These are phyloP conservation scores for Eupithecia subumbrata DNA, from an alignment of 2,888 invertebrate species.

Conservation along the genomic window DNA sequence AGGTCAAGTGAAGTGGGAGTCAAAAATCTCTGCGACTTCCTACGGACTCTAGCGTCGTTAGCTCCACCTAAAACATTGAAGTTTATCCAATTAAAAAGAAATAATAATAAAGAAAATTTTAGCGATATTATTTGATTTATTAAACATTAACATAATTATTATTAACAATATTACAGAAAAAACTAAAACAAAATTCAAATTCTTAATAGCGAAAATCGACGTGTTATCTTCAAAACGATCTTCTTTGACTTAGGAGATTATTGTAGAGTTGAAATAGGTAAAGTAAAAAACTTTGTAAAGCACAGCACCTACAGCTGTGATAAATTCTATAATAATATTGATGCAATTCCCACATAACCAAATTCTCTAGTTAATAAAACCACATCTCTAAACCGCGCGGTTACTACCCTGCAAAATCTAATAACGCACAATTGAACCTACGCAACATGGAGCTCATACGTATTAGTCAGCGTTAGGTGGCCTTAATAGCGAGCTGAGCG, in stretches of 20 bases:
- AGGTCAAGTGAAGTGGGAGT: too few relatives aligned
- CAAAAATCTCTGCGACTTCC: too few relatives aligned
- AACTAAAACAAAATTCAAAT: too few relatives aligned
- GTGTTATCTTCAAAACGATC: background rate
- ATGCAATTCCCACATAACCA: background rate
- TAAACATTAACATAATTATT: too few relatives aligned
- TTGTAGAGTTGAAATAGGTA: too few relatives aligned
- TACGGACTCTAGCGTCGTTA: too few relatives aligned
- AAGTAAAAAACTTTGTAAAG: background rate
- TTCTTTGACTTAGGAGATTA: background rate
- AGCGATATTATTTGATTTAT: too few relatives aligned
- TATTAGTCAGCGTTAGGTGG: constrained; percentile 72
- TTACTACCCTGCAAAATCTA: constrained; percentile 15
- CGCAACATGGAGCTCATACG: constrained; percentile 74
- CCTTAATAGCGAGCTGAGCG: background rate
- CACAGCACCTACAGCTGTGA: background rate
- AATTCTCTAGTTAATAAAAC: background rate
- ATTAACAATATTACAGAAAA: too few relatives aligned
- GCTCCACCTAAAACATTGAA: too few relatives aligned
- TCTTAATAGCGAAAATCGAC: background rate
- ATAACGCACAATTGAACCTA: constrained; percentile 56
- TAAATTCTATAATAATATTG: too few relatives aligned
- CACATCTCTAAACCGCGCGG: background rate
- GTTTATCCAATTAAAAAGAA: too few relatives aligned
- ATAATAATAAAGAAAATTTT: too few relatives aligned